Evolutionary conservation across 2,888 invertebrate genomes (phyloP), one percentile per base, ranked within the genome.

Genomic region (Adelphocoris suturalis): DNA sequence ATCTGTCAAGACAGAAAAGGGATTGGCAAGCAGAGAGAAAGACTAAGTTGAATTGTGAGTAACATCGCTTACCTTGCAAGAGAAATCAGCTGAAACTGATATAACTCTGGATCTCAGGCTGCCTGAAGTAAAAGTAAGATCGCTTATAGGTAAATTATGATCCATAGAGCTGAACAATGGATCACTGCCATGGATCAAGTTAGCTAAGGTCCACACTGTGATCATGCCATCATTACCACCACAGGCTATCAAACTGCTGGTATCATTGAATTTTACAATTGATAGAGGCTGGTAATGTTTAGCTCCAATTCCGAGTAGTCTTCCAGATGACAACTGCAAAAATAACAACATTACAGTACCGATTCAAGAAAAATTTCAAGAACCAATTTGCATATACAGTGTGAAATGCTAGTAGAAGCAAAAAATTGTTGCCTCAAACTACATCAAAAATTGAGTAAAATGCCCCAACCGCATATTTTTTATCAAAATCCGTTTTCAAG

Each of bases 211-310:
- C 97, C 98, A 99, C 0, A 97, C 96, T 92, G 97, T 95, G 0
- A 98, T 95, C 92, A 97, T 95, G 7, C 97, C 97, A 94, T 98
- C 98, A 92, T 97, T 96, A 13, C 97, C 97, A 16, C 96, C 97
- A 48, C 96, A 96, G 7, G 97, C 94, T 92, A 99, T 95, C 93
- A 95, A 95, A n/a, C 96, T 95, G 1, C 97, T 96, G 93, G 97
- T 96, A 91, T 95, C 95, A 47, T 96, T 96, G 92, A 98, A 97
- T 92, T 95, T 95, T 0, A 99, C 93, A 89, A 96, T 95, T 1
- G 94, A 96, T 4, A 99, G 94, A 47, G 96, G 95, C 93, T 98
- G 98, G 93, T 97, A 98, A 93, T 98, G 98, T 81, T 96, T 95
- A 23, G 95, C 95, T 27, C 97, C 94, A 0, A 96, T 96, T 0